phyloP scores from a whole-genome alignment of 2,113 vertebrate species.

The Phyllostomus discolor region DNA sequence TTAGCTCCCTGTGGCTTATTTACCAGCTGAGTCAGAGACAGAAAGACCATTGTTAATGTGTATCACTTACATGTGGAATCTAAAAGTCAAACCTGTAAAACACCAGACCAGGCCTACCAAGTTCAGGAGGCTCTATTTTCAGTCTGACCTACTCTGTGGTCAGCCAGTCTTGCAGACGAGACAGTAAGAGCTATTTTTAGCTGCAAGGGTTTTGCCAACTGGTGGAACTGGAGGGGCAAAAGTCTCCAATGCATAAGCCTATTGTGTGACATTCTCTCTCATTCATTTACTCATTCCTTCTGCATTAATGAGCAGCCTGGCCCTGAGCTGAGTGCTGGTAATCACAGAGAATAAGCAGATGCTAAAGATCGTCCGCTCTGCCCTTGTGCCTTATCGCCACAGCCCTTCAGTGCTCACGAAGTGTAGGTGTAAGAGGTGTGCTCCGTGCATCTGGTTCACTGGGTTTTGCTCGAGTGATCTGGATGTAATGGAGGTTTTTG shows the following conservation, averaged over 20 bases:
- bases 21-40: background rate
- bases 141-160: background rate
- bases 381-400: background rate
- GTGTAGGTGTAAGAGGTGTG: background rate
- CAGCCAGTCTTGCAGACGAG: background rate
- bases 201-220: background rate
- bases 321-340: background rate
- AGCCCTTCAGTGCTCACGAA: background rate
- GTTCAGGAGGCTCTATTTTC: constrained; percentile 34
- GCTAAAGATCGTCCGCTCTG: background rate
- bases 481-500: background rate
- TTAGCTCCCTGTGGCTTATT: background rate
- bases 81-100: background rate
- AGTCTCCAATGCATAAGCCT: background rate
- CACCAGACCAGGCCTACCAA: background rate
- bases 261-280: background rate
- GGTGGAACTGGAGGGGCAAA: background rate
- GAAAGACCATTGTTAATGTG: background rate
- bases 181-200: constrained; percentile 7
- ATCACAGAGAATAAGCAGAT: background rate
- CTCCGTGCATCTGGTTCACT: background rate
- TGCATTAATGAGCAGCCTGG: background rate
- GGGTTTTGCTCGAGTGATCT: background rate
- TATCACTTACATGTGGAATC: background rate
- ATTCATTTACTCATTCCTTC: background rate